These are phyloP conservation scores for Nowickia ferox DNA, from an alignment of 2,888 invertebrate species.

Conservation along the genomic window DNA sequence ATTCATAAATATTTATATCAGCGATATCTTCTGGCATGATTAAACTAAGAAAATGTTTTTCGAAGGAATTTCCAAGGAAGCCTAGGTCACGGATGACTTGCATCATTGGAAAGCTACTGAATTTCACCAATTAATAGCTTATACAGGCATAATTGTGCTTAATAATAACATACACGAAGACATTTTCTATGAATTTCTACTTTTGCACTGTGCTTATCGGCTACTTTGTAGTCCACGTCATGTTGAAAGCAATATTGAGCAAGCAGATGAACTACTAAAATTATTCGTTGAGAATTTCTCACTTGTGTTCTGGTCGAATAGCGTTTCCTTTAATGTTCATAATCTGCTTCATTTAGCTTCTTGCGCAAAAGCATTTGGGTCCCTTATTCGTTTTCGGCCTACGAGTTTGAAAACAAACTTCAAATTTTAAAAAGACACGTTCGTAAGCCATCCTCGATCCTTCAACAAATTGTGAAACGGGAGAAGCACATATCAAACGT, in stretches of 20 bases:
- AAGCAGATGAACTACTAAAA: too few relatives aligned
- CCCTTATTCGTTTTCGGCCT: too few relatives aligned
- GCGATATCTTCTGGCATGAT: slow-evolving; percentile 15
- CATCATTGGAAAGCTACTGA: slow-evolving; percentile 37
- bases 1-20: not conserved
- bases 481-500: too few relatives aligned
- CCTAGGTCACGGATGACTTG: slow-evolving; percentile 11
- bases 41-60: slow-evolving; percentile 8
- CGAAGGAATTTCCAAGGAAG: slow-evolving; percentile 26
- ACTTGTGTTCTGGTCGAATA: slow-evolving; percentile 25
- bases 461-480: not conserved
- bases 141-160: slow-evolving; percentile 5
- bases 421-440: not conserved
- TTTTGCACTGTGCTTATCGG: slow-evolving; percentile 44
- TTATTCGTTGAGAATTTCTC: slow-evolving; percentile 24
- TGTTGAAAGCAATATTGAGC: too few relatives aligned
- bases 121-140: slow-evolving; percentile 46
- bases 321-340: slow-evolving; percentile 50
- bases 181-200: slow-evolving; percentile 51
- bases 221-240: slow-evolving; percentile 21
- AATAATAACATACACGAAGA: slow-evolving; percentile 38
- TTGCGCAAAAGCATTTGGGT: too few relatives aligned
- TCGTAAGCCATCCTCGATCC: slow-evolving; percentile 1
- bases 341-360: slow-evolving; percentile 1
- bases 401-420: too few relatives aligned